Conservation (phyloP, 2,113 vertebrate genomes). For the Tamias sibiricus region DNA sequence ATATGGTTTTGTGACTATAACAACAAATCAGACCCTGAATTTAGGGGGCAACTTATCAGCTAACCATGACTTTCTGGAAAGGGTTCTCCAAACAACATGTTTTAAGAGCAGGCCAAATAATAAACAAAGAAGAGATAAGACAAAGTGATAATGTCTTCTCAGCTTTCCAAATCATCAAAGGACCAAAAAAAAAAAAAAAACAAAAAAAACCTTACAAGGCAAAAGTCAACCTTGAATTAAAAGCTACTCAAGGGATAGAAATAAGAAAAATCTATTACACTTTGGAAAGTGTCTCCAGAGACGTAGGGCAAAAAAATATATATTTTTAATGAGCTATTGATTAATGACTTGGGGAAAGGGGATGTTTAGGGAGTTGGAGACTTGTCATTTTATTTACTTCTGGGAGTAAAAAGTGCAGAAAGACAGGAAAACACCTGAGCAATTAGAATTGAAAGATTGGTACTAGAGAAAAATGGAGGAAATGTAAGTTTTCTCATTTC, state of each 20-base stretch:
- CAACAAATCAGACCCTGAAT: not conserved
- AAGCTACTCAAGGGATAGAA: constrained; percentile 35
- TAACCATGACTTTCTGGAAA: not conserved
- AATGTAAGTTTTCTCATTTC: not conserved
- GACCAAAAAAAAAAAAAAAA: not conserved
- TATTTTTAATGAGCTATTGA: constrained; percentile 36
- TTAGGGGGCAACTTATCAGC: not conserved
- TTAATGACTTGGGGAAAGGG: constrained; percentile 50
- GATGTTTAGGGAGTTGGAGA: constrained; percentile 48
- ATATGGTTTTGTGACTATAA: not conserved
- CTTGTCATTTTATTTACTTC: constrained; percentile 57
- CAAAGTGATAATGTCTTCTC: not conserved
- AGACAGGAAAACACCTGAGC: not conserved
- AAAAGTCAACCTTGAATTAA: constrained; percentile 28
- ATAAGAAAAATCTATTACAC: constrained; percentile 53
- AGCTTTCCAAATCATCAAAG: constrained; percentile 11
- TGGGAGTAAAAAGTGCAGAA: not conserved
- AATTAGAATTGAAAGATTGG: constrained; percentile 36
- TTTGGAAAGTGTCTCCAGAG: constrained; percentile 8
- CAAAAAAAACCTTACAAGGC: not conserved
- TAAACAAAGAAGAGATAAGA: not conserved
- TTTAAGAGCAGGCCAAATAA: constrained; percentile 2
- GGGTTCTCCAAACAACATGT: not conserved
- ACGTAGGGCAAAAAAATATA: not conserved
- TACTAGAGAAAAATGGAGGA: not conserved